phyloP scores from a whole-genome alignment of 2,888 invertebrate genomes.

The Sturmia bella region DNA sequence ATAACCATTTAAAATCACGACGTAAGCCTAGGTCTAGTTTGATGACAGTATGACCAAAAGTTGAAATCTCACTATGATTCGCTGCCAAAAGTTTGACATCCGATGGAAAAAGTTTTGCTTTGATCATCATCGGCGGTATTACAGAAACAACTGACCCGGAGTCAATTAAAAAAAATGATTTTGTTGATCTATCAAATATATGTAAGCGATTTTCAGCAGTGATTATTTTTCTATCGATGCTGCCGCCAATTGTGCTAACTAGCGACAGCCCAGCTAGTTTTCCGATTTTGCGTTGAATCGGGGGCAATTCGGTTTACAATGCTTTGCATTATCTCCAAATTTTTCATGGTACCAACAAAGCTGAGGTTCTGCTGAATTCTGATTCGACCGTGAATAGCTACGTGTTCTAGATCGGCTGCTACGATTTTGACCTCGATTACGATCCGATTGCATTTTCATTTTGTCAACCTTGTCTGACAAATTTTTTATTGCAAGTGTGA shows the following conservation, averaged over 20 bases:
- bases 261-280: constrained; percentile 60
- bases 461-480: constrained; percentile 27
- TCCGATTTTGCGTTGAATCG: constrained; percentile 27
- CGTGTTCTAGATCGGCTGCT: neutral
- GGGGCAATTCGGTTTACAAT: constrained; percentile 35
- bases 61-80: constrained; percentile 64
- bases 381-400: neutral
- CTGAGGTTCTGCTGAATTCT: constrained; percentile 4
- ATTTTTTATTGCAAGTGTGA: neutral
- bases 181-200: constrained; percentile 38
- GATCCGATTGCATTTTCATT: constrained; percentile 11
- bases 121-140: constrained; percentile 57
- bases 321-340: constrained; percentile 48
- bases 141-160: constrained; percentile 69
- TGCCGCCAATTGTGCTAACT: constrained; percentile 49
- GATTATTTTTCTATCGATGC: constrained; percentile 30
- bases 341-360: constrained; percentile 51
- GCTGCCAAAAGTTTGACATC: constrained; percentile 67
- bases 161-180: constrained; percentile 64
- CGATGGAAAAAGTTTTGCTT: constrained; percentile 30
- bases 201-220: constrained; percentile 31
- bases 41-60: constrained; percentile 52
- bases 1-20: constrained; percentile 68
- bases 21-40: constrained; percentile 67
- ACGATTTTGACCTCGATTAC: neutral